Base-by-base conservation (phyloP, 92 coral and sea anemone species). In the Siderastrea siderea region DNA sequence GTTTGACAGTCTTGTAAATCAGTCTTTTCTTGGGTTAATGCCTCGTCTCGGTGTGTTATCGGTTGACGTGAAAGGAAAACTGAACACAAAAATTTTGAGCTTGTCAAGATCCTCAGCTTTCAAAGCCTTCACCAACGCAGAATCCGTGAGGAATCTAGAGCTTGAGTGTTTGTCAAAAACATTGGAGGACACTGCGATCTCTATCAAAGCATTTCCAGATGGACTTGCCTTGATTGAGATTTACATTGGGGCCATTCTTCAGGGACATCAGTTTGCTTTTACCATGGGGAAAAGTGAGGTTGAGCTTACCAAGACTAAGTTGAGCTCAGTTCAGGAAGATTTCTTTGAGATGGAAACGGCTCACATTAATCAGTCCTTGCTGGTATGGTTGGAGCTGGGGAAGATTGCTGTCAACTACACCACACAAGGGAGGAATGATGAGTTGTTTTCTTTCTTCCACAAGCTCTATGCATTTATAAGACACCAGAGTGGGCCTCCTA, bases 81-180 rank as follows among this genome's bases (percentile, higher is more conserved):
- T 55, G 9, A 49, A 58, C 47, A 71, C 2, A 49, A 82, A 57
- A 58, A 82, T 58, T 82, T 70, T 72, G 70, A 19, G 79, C 49
- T 68, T 80, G 85, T 38, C 85, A n/a, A 47, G 9, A 11, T 4
- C 19, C 1, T 13, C 5, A 19, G 85, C 80, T 46, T n/a, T 63
- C 53, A 17, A 10, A 0, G 61, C 72, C 65, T 75, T 84, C 82
- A 74, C 38, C 55, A 38, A 15, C 59, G 15, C 62, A 2, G 54
- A 82, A 43, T 16, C 57, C 12, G 66, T 14, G 2, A 59, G 82
- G 6, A 51, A 84, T 6, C 38, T 84, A 51, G 88, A 49, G 16
- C 82, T 84, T 13, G 16, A 75, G 75, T 60, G 88, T 64, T 74
- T 84, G 62, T 84, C 82, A 1, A 15, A 84, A 52, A 75, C 74